phyloP scores from a whole-genome alignment of 2,113 vertebrate genomes.

The Opisthocomus hoazin region DNA sequence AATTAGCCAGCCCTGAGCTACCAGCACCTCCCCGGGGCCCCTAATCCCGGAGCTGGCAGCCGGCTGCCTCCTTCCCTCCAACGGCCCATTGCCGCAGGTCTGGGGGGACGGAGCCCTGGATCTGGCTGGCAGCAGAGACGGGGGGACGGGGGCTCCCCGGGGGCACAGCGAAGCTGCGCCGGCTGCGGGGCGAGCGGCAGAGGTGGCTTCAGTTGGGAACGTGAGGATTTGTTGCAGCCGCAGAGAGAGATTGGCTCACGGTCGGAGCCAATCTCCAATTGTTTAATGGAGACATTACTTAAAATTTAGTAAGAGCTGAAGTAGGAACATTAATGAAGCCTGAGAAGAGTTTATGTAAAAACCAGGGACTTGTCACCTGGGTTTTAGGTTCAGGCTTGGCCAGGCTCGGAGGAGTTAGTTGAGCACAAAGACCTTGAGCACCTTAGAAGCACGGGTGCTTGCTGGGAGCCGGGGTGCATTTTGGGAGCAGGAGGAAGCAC shows the following conservation, averaged over 20 bases:
- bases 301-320: no score
- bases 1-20: conserved; percentile 62
- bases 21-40: conserved; percentile 56
- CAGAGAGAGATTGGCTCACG: background rate
- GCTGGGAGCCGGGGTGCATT: background rate
- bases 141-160: background rate
- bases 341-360: background rate
- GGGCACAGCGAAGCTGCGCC: background rate
- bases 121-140: background rate
- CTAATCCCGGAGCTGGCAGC: conserved; percentile 64
- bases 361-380: background rate
- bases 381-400: background rate
- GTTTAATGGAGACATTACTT: no score
- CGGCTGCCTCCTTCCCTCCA: conserved; percentile 55
- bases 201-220: conserved; percentile 6
- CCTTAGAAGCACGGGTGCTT: background rate
- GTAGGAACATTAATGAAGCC: no score
- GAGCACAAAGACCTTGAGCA: background rate
- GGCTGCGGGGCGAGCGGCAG: background rate
- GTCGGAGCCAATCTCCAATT: no score
- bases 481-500: background rate
- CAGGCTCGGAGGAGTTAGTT: background rate
- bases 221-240: conserved; percentile 6
- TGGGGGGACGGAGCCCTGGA: conserved; percentile 34
- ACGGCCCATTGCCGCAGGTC: conserved; percentile 61